Evolutionary conservation across 2,888 invertebrate species (phyloP).

Genomic region (Meiosimyza decipiens): DNA sequence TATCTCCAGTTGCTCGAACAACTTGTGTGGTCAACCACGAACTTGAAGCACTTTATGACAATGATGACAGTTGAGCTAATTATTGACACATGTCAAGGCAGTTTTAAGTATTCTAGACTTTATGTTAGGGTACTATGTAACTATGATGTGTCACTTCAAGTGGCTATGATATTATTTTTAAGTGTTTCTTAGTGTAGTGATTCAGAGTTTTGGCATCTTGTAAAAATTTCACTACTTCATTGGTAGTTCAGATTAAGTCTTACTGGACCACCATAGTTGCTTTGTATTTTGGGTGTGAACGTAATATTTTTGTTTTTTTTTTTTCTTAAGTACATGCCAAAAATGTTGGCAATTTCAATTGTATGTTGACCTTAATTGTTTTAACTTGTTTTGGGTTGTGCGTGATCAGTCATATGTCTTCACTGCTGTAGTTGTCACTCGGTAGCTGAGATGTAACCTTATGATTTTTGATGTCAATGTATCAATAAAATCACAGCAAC

Average conservation of each 20-base stretch:
- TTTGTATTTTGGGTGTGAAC: slow-evolving; percentile 25
- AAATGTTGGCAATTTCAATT: slow-evolving; percentile 18
- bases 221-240: not conserved
- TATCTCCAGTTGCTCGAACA: not conserved
- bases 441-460: not conserved
- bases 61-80: slow-evolving; percentile 30
- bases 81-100: slow-evolving; percentile 31
- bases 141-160: too few species aligned
- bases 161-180: not conserved
- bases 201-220: slow-evolving; percentile 1
- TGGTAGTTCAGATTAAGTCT: not conserved
- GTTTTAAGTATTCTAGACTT: not conserved
- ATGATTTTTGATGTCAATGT: not conserved
- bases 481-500: slow-evolving; percentile 1
- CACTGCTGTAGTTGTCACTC: not conserved
- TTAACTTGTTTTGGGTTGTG: not conserved
- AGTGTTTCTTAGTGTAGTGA: slow-evolving; percentile 8
- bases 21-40: slow-evolving; percentile 19
- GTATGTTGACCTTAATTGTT: slow-evolving; percentile 8
- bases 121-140: not conserved
- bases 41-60: not conserved
- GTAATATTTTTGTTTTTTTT: not conserved
- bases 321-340: not conserved
- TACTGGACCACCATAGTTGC: slow-evolving; percentile 13
- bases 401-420: too few species aligned